These are phyloP conservation scores for Syngnathus scovelli DNA, from an alignment of 2,113 vertebrate species.

Conservation along the genomic window DNA sequence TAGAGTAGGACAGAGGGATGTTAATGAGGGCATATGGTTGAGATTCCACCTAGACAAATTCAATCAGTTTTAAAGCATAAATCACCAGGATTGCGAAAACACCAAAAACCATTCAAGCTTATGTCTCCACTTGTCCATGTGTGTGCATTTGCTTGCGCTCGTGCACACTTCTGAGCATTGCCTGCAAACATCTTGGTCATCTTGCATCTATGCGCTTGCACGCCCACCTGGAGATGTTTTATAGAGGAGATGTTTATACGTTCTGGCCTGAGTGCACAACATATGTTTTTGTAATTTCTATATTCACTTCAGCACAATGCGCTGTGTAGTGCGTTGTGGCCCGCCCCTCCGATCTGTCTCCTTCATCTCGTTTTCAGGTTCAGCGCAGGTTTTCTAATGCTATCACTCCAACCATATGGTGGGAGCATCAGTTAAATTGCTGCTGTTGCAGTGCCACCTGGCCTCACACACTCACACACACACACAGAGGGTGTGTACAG, in stretches of 20 bases:
- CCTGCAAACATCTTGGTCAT: conserved; percentile 23
- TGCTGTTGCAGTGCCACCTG: conserved; percentile 59
- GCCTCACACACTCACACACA: conserved; percentile 10
- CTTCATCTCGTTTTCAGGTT: conserved; percentile 43
- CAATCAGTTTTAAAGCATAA: conserved; percentile 58
- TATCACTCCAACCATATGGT: conserved; percentile 66
- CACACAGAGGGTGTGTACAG: conserved; percentile 10
- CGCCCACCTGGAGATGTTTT: conserved; percentile 28
- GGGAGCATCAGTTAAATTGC: conserved; percentile 65
- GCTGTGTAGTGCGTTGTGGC: conserved; percentile 19
- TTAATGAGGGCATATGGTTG: conserved; percentile 65
- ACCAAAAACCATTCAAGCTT: conserved; percentile 40
- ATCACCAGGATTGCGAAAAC: conserved; percentile 63
- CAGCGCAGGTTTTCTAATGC: conserved; percentile 62
- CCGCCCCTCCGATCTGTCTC: conserved; percentile 25
- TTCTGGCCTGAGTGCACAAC: neutral
- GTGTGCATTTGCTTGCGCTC: conserved; percentile 3
- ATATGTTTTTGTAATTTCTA: conserved; percentile 39
- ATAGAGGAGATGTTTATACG: conserved; percentile 5
- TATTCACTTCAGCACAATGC: conserved; percentile 13
- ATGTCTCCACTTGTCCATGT: conserved; percentile 6
- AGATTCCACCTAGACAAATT: conserved; percentile 57
- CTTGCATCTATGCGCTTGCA: conserved; percentile 32
- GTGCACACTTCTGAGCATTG: conserved; percentile 5
- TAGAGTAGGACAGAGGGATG: neutral